phyloP scores from a whole-genome alignment of 2,888 invertebrate species.

The Nasonia oneida region DNA sequence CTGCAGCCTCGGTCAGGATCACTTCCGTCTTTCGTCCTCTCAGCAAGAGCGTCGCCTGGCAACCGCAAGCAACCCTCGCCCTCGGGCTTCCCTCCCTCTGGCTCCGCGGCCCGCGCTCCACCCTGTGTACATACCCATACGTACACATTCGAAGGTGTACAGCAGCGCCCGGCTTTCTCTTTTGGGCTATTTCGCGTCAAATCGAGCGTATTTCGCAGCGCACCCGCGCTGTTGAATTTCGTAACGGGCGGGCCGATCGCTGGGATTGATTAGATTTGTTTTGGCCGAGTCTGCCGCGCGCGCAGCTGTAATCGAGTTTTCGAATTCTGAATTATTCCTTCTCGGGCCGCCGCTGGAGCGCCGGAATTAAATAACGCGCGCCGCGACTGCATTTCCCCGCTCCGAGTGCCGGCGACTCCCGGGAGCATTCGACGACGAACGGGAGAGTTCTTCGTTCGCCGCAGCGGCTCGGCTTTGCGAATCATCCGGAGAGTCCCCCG shows the following conservation, averaged over 20 bases:
- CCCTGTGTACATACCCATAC: background rate
- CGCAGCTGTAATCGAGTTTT: background rate
- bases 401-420: too few relatives aligned
- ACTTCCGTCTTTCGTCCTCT: slow-evolving; percentile 70
- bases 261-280: background rate
- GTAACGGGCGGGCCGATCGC: background rate
- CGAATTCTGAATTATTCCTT: too few relatives aligned
- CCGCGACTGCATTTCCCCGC: too few relatives aligned
- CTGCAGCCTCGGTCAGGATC: slow-evolving; percentile 70
- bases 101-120: too few relatives aligned
- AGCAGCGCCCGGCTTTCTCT: slow-evolving; percentile 14
- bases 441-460: too few relatives aligned
- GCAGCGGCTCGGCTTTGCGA: too few relatives aligned
- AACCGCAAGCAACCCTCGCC: slow-evolving; percentile 65
- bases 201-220: slow-evolving; percentile 54
- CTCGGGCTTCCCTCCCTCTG: background rate
- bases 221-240: slow-evolving; percentile 14
- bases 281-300: background rate
- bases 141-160: background rate
- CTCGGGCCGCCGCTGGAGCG: too few relatives aligned
- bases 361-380: too few relatives aligned
- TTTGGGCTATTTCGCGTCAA: slow-evolving; percentile 48
- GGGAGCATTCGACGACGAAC: too few relatives aligned
- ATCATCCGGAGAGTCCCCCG: too few relatives aligned
- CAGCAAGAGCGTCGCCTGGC: slow-evolving; percentile 67